A percentile compares a stretch with the other conserved stretches of the same genome.
Evolutionary conservation across 2,113 vertebrate species (phyloP).

Genomic region (Eolophus roseicapilla): DNA sequence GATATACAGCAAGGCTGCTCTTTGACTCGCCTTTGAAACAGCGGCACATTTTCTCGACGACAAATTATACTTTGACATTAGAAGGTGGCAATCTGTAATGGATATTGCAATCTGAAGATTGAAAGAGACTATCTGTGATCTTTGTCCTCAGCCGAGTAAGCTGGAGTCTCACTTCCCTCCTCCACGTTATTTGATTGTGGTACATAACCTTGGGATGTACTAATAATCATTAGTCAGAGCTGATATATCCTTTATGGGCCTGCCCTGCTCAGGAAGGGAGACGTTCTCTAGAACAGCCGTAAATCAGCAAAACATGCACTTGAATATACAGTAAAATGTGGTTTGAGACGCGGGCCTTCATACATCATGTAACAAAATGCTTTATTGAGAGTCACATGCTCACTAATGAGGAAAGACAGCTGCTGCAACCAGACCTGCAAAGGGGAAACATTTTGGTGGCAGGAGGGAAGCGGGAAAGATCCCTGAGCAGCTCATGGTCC

Average conservation of each 20-base stretch:
- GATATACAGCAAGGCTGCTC: slow-evolving; percentile 60
- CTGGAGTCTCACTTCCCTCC: slow-evolving; percentile 59
- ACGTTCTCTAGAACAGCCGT: slow-evolving; percentile 1
- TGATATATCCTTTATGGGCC: slow-evolving; percentile 38
- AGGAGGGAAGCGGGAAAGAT: neutral
- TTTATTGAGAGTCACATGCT: neutral
- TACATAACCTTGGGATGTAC: slow-evolving; percentile 69
- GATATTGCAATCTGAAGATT: slow-evolving; percentile 71
- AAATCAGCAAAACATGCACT: slow-evolving; percentile 65
- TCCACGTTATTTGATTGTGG: slow-evolving; percentile 65
- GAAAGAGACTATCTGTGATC: slow-evolving; percentile 66
- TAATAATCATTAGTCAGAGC: slow-evolving; percentile 72
- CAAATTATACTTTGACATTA: slow-evolving; percentile 75
- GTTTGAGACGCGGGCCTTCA: slow-evolving; percentile 13
- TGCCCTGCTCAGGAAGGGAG: neutral
- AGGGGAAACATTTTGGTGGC: neutral
- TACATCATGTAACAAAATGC: slow-evolving; percentile 15
- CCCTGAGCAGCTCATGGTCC: neutral
- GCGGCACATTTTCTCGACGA: slow-evolving; percentile 46
- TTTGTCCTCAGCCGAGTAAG: slow-evolving; percentile 47
- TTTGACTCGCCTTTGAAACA: slow-evolving; percentile 69
- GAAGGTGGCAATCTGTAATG: slow-evolving; percentile 71
- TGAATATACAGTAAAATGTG: slow-evolving; percentile 62
- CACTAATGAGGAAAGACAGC: neutral
- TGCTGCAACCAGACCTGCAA: neutral